Percentiles rank a stretch among this genome's conserved stretches.
Conservation (phyloP, 2,113 vertebrate species). For the Vulpes lagopus region DNA sequence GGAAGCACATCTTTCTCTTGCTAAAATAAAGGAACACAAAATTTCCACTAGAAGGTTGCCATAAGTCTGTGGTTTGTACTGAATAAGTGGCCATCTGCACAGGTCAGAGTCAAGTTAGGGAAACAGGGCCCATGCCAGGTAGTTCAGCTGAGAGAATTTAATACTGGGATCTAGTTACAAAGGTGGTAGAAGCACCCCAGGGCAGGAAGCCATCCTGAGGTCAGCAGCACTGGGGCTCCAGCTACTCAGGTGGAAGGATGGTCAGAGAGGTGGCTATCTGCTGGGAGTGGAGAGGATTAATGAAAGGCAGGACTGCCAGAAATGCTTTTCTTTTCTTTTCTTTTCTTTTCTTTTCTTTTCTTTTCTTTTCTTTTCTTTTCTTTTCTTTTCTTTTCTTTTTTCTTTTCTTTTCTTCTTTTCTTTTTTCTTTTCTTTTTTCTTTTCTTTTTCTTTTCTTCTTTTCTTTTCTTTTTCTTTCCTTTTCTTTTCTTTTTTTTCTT, state of each 20-base stretch:
- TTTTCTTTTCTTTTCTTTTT: no score
- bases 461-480: no score
- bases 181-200: fast-evolving
- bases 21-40: neutral
- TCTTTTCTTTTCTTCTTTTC: no score
- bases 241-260: fast-evolving
- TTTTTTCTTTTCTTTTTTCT: neutral
- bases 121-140: no score
- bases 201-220: neutral
- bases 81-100: fast-evolving
- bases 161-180: neutral
- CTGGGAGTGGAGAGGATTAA: fast-evolving
- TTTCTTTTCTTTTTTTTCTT: no score
- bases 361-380: no score
- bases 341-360: no score
- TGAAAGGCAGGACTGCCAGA: fast-evolving
- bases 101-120: neutral
- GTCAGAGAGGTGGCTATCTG: fast-evolving
- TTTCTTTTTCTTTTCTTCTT: no score
- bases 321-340: neutral
- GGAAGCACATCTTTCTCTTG: neutral
- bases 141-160: neutral
- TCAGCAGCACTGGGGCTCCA: fast-evolving
- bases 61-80: fast-evolving
- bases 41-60: neutral